Base-by-base conservation (phyloP, 92 coral and sea anemone genomes). In the Blastomussa wellsi region DNA sequence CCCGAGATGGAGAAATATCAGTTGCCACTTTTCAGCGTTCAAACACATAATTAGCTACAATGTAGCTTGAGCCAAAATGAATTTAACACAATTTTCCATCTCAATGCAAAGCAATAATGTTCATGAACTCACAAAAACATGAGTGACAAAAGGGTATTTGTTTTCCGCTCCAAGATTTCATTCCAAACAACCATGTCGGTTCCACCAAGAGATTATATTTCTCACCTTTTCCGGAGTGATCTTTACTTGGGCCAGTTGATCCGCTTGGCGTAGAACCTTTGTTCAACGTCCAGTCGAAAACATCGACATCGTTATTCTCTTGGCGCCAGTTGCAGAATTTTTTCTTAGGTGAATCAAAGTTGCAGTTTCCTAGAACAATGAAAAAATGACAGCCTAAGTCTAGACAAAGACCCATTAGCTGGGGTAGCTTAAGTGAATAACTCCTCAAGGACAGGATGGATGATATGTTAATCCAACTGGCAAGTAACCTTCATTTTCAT, bases 171-270 rank as follows among this genome's bases (percentile, higher is more conserved):
- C 44, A 7, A 41, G 3, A 41, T 41, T 41, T 41, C 44, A 41
- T 3, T 41, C 44, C 7, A 41, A 41, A 41, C 3, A 41, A 3
- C 7, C 44, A 41, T 3, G 4, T 41, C 4, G 1, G 49, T 44
- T 44, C 49, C 49, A 10, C 49, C 6, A 44, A 57, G 14, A 32
- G 17, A 47, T 29, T 39, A 38, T n/a, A 16, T 26, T 19, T 4
- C 62, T 33, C 20, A 49, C 64, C 64, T 3, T 44, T 44, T 2
- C 42, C 80, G 14, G 88, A 74, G 71, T 55, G 81, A 69, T 93
- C 96, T 11, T 52, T 76, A 0, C 14, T 64, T 0, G 96, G 96
- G 11, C 96, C 96, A 74, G 96, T 93, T n/a, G 77, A 20, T 20
- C 35, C 28, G 39, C 93, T 89, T 32, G 76, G 84, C 31, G 97